Base-by-base conservation (phyloP, 2,888 invertebrate genomes). In the Adela reaumurella region DNA sequence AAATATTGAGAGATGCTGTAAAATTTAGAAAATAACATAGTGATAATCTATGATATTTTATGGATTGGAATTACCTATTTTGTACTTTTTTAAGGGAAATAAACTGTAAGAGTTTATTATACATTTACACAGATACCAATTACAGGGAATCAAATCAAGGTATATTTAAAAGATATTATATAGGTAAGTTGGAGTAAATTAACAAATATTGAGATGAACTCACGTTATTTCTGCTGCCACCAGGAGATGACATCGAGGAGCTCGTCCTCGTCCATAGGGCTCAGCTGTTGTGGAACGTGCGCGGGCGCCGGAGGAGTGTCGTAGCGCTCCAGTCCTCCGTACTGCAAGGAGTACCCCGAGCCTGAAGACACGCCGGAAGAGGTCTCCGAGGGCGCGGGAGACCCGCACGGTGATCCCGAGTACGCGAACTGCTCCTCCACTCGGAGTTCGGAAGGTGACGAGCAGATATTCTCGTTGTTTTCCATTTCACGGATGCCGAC, bases 251-350 rank as follows among this genome's bases (percentile, higher is more conserved):
- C 90, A 60, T 94, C 94, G 29, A 94, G 81, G 6, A 94, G 84
- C 61, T 93, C 93, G 57, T 94, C 94, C 65, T 92, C 93, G 62
- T 92, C 92, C 81, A 90, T 90, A 5, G 90, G 86, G 51, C 89
- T 90, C 52, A 83, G 76, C 55, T 82, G 76, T 8, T 35, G 35
- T 3, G 35, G 11, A 14, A 14, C 11, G 35, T 35, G 35, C 11
- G 35, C 35, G 6, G 8, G 35, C 6, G 35, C 11, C 46, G 70
- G 62, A 4, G 71, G 63, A 53, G 64, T 67, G 54, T 77, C 74
- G 56, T 77, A 73, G 49, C 74, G 65, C 56, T 79, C 76, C 43
- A 69, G 71, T 46, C 24, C 19, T 2, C 46, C 46, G 17, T 17
- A 18, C 20, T 28, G 29, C 17, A 46, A 29, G 20, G 78, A 78